These are phyloP conservation scores for Meloidogyne hapla DNA, from an alignment of 1,140 invertebrate genomes.

Conservation along the genomic window DNA sequence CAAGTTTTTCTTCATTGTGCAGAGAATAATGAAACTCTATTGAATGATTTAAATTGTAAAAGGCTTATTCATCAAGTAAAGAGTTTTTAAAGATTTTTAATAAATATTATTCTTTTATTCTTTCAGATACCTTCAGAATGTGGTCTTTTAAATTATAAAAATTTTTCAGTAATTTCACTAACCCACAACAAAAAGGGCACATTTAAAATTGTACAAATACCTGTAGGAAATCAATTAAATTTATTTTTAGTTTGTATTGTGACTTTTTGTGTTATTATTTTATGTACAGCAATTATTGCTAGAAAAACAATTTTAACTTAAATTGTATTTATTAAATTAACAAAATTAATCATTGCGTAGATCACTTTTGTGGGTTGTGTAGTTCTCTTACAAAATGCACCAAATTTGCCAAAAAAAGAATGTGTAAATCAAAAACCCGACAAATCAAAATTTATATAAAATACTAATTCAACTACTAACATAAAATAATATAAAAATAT, in stretches of 20 bases:
- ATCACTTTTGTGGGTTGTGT: too few species aligned
- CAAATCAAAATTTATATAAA: background rate
- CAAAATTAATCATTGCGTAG: too few species aligned
- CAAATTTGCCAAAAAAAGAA: too few species aligned
- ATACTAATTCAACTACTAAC: background rate
- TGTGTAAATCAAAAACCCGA: too few species aligned
- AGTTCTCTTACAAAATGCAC: too few species aligned
- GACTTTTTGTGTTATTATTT: background rate
- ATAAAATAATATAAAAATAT: background rate
- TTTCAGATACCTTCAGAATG: background rate
- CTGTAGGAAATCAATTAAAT: slow-evolving; percentile 1
- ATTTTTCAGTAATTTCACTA: background rate
- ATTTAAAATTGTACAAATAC: slow-evolving; percentile 1
- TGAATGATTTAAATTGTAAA: slow-evolving; percentile 3
- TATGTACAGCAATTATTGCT: background rate
- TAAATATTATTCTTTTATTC: background rate
- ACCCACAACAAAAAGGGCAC: background rate
- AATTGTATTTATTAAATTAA: too few species aligned
- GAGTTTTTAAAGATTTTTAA: too few species aligned
- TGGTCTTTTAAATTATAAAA: background rate
- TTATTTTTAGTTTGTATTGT: background rate
- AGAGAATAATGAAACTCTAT: slow-evolving; percentile 1
- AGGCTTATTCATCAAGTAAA: background rate
- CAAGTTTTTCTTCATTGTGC: background rate
- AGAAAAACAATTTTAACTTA: background rate